These are phyloP conservation scores for Capra hircus DNA, from an alignment of 2,113 vertebrate genomes.

Conservation along the genomic window DNA sequence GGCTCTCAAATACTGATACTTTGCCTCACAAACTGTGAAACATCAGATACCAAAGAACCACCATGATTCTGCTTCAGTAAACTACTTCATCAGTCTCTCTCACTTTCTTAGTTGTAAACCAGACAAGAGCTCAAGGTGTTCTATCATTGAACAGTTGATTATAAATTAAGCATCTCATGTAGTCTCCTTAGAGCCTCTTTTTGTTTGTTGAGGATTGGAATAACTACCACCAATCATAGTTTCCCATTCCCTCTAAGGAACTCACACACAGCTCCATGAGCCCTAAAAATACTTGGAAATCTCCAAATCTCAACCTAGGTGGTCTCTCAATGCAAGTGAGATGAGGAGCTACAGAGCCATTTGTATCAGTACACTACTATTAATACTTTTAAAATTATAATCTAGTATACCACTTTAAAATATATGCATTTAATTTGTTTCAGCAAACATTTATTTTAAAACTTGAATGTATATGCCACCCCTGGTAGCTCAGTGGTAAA, in stretches of 20 bases:
- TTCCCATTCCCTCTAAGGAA: background rate
- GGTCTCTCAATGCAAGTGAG: background rate
- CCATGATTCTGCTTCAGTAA: background rate
- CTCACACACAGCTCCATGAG: background rate
- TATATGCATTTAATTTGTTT: background rate
- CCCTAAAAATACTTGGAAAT: background rate
- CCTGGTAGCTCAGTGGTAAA: background rate
- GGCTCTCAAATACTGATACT: background rate
- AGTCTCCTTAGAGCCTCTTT: background rate
- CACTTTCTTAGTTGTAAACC: background rate
- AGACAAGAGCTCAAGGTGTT: background rate
- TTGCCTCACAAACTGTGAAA: background rate
- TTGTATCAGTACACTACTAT: background rate
- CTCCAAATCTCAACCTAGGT: background rate
- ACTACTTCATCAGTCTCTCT: background rate
- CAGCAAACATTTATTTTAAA: background rate
- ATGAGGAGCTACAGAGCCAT: background rate
- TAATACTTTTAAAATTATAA: background rate
- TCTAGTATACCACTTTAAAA: background rate
- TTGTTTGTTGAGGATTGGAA: background rate
- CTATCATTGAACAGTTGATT: background rate
- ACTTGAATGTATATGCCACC: background rate
- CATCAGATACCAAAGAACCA: background rate
- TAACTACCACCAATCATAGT: background rate
- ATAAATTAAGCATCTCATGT: background rate